phyloP scores from a whole-genome alignment of 2,113 vertebrate genomes.

The Poecilia latipinna region DNA sequence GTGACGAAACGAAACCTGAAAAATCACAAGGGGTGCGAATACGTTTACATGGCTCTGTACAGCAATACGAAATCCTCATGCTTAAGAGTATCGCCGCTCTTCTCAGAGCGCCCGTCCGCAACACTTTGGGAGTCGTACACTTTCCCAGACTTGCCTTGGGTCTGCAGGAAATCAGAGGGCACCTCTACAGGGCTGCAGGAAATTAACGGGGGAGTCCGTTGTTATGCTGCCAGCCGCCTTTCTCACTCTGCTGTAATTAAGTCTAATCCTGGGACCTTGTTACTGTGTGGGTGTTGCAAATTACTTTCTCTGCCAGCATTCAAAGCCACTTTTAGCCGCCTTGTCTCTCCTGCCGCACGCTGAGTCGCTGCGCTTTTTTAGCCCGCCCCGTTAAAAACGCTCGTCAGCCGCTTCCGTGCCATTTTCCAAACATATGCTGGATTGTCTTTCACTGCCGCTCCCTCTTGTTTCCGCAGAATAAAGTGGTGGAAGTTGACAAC shows the following conservation, averaged over 20 bases:
- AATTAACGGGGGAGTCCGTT: constrained; percentile 69
- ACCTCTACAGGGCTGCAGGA: constrained; percentile 62
- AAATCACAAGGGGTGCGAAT: background rate
- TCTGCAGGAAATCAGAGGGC: constrained; percentile 60
- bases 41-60: background rate
- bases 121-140: background rate
- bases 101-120: background rate
- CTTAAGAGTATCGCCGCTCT: background rate
- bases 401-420: constrained; percentile 33
- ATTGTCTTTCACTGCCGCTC: constrained; percentile 36
- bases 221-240: constrained; percentile 71
- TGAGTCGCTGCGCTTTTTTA: constrained; percentile 35
- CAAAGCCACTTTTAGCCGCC: constrained; percentile 52
- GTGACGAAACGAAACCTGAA: background rate
- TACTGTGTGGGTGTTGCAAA: constrained; percentile 68
- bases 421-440: constrained; percentile 35
- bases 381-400: constrained; percentile 5
- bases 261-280: constrained; percentile 70
- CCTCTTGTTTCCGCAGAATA: constrained; percentile 84
- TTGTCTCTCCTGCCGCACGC: constrained; percentile 55
- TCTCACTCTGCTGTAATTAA: constrained; percentile 76
- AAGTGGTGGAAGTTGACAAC: constrained; percentile 92
- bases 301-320: constrained; percentile 65
- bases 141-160: constrained; percentile 38
- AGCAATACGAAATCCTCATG: background rate